These are phyloP conservation scores for Furcifer pardalis DNA, from an alignment of 2,797 vertebrate species.

Conservation along the genomic window DNA sequence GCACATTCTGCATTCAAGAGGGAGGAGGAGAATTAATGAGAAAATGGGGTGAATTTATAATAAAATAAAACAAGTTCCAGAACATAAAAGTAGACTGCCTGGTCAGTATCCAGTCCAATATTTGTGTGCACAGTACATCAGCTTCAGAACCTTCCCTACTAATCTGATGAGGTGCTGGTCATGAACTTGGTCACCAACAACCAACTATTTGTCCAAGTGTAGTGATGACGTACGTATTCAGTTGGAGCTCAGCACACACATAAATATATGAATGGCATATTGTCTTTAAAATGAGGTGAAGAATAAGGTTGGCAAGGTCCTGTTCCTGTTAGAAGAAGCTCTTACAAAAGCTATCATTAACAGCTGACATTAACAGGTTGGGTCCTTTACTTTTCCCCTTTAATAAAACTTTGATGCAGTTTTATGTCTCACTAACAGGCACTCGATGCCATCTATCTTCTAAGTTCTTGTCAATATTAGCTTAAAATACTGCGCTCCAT, in stretches of 20 bases:
- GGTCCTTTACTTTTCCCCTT: background rate
- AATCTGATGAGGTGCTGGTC: no score
- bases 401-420: background rate
- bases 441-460: background rate
- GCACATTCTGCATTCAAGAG: background rate
- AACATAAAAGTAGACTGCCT: no score
- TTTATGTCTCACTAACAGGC: background rate
- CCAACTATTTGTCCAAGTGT: no score
- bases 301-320: background rate
- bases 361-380: background rate
- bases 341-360: background rate
- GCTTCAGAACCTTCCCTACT: no score
- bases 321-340: background rate
- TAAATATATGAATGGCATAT: no score
- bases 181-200: no score
- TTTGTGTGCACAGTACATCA: no score
- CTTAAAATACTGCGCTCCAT: background rate
- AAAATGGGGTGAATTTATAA: background rate
- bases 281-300: background rate
- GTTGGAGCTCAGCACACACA: no score
- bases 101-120: no score
- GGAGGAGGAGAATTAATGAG: background rate
- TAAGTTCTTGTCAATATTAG: slow-evolving; percentile 13
- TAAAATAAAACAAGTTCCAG: background rate
- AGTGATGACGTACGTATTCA: no score